Evolutionary conservation across 2,113 vertebrate genomes (phyloP), one percentile per base, ranked within the genome.

Genomic region (Plecotus auritus): DNA sequence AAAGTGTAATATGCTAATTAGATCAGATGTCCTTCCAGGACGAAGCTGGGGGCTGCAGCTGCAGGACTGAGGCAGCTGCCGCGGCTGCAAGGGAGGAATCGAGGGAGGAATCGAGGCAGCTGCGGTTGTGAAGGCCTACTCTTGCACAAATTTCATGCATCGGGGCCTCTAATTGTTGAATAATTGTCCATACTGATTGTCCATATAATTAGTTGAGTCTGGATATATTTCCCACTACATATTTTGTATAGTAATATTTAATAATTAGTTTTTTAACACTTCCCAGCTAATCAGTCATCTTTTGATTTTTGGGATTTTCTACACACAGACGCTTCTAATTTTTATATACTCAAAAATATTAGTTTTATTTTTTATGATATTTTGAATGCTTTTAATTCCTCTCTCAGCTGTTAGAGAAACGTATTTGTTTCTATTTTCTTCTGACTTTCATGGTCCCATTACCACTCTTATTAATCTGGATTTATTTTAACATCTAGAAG

Each of bases 401-500:
- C 35, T 35, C 14, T 20, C 32, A 66, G 45, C 42, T 64, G n/a
- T 51, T 67, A 85, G 5, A 90, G 45, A 69, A 88, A 77, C 17
- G 45, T 76, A 69, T 35, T 30, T 64, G 12, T 90, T 72, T 92
- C 66, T 80, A 40, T 10, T 88, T 84, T 45, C 64, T 86, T 74
- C 72, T 85, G 26, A 7, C 82, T 89, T 88, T 26, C n/a, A 88
- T 40, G 13, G 12, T n/a, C 90, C 45, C 3, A 47, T 77, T 42
- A 26, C 6, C 12, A 85, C 16, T 61, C 26, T 83, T 56, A 85
- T 10, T 74, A 18, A 78, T 82, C 37, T 83, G 13, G 22, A 88
- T 84, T 95, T 59, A 95, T 45, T 78, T 92, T 87, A 93, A 84
- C 20, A 77, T 88, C 20, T 56, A 87, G 14, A 92, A 18, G 42